Percentiles rank a stretch among this genome's conserved stretches.
phyloP scores from a whole-genome alignment of 2,888 invertebrate genomes.

The Chrysolina haemoptera region DNA sequence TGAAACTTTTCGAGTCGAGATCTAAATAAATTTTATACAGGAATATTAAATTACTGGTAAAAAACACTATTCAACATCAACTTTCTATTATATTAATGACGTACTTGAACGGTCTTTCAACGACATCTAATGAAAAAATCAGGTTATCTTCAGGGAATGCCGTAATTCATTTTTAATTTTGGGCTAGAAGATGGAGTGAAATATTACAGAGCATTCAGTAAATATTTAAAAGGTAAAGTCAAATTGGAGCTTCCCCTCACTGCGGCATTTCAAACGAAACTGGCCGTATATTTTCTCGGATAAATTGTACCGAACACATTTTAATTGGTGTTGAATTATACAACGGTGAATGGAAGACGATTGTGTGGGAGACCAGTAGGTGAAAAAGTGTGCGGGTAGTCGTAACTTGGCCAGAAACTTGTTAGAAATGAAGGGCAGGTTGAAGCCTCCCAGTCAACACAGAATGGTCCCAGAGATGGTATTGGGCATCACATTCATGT shows the following conservation, averaged over 20 bases:
- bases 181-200: constrained; percentile 30
- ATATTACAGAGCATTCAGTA: constrained; percentile 29
- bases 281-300: constrained; percentile 8
- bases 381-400: not conserved
- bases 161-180: constrained; percentile 38
- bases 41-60: no score
- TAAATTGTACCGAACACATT: constrained; percentile 16
- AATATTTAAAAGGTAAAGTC: constrained; percentile 41
- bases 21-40: no score
- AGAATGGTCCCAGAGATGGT: no score
- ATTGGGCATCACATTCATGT: no score
- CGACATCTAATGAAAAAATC: not conserved
- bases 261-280: constrained; percentile 27
- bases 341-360: not conserved
- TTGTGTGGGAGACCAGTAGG: not conserved
- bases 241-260: constrained; percentile 23
- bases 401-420: no score
- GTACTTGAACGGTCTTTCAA: no score
- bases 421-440: no score
- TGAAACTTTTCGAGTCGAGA: no score
- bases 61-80: no score
- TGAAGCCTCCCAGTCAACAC: no score
- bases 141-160: not conserved
- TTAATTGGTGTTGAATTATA: constrained; percentile 17
- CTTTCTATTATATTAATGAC: no score